Conservation (phyloP, 2,888 invertebrate species). For the Phortica magna region DNA sequence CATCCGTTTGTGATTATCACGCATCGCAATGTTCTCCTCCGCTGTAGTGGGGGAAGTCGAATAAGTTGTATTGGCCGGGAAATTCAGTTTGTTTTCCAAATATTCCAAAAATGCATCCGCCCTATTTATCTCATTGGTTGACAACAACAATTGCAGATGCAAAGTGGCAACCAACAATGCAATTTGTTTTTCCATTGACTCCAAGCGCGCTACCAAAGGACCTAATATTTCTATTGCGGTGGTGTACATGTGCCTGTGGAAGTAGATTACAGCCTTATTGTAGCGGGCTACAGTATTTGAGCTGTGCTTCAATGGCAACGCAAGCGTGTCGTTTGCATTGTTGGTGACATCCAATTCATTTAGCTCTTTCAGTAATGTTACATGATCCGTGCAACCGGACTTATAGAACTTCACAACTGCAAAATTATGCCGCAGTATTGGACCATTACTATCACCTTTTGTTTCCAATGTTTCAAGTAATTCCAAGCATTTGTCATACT, state of each 20-base stretch:
- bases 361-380: constrained; percentile 84
- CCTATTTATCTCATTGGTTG: constrained; percentile 75
- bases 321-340: constrained; percentile 10
- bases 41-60: neutral
- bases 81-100: constrained; percentile 69
- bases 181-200: constrained; percentile 70
- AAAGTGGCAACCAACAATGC: constrained; percentile 72
- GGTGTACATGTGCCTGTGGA: constrained; percentile 74
- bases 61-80: constrained; percentile 51
- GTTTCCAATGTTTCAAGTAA: constrained; percentile 69
- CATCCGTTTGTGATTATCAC: constrained; percentile 40
- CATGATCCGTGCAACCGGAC: constrained; percentile 85
- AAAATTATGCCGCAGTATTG: constrained; percentile 84
- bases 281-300: constrained; percentile 65
- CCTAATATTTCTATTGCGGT: constrained; percentile 72
- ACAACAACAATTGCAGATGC: constrained; percentile 72
- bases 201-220: constrained; percentile 67
- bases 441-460: constrained; percentile 63
- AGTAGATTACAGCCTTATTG: constrained; percentile 76
- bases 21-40: neutral
- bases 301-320: constrained; percentile 55
- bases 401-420: constrained; percentile 90
- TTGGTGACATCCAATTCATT: constrained; percentile 75
- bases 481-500: constrained; percentile 72
- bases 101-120: constrained; percentile 74